Evolutionary conservation across 2,888 invertebrate genomes (phyloP).

Genomic region (Noctua comes): DNA sequence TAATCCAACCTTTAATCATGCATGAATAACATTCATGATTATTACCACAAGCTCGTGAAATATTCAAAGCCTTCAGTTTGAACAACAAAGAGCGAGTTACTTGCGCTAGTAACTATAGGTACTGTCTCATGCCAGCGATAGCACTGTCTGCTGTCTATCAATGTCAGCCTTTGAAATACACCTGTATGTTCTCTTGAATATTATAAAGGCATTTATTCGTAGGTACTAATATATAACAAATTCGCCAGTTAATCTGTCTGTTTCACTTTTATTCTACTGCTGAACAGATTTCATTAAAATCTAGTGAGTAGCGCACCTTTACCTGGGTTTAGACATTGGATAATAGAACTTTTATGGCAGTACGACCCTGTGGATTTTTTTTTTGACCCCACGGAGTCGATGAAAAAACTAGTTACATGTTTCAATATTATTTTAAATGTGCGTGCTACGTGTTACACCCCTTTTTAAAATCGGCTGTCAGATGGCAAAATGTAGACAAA

Average conservation of each 20-base stretch:
- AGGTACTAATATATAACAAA: not conserved
- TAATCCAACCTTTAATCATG: not conserved
- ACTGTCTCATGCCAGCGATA: not conserved
- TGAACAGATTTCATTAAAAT: too few species aligned
- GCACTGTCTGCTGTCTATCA: constrained; percentile 6
- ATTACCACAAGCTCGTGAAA: not conserved
- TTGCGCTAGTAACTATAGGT: constrained; percentile 3
- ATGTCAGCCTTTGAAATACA: constrained; percentile 19
- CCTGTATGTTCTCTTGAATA: constrained; percentile 1
- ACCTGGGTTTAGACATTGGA: too few species aligned
- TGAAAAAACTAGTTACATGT: too few species aligned
- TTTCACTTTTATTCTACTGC: too few species aligned
- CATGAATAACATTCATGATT: not conserved
- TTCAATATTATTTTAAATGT: too few species aligned
- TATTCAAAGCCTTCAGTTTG: not conserved
- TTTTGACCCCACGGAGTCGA: too few species aligned
- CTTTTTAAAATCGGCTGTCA: too few species aligned
- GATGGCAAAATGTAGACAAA: too few species aligned
- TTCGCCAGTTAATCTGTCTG: not conserved
- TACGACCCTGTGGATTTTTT: too few species aligned
- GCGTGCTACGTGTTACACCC: too few species aligned
- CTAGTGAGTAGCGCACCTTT: too few species aligned
- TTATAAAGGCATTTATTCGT: not conserved
- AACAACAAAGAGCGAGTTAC: constrained; percentile 5
- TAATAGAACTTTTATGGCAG: too few species aligned